Conservation (phyloP, 2,113 vertebrate species). For the Tychaedon coryphoeus region DNA sequence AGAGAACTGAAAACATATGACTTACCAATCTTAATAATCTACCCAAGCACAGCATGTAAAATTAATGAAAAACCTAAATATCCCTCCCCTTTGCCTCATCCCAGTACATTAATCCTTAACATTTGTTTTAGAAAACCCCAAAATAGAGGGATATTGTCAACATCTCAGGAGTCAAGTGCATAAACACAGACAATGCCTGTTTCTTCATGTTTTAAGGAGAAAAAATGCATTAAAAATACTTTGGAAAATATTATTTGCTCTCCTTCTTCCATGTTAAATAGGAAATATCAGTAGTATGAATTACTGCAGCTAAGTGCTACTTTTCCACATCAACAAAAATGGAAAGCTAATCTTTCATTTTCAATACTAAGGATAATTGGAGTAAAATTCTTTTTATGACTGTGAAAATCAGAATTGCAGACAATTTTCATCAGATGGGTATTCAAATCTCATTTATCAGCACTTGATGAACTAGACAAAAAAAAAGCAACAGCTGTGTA, state of each 20-base stretch:
- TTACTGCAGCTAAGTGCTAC: neutral
- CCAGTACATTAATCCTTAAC: neutral
- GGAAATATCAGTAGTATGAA: neutral
- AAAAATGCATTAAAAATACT: neutral
- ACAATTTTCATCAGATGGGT: slow-evolving; percentile 19
- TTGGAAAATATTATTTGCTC: neutral
- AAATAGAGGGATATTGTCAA: neutral
- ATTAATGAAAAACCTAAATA: neutral
- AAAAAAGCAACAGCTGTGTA: neutral
- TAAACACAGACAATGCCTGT: neutral
- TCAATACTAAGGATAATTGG: neutral
- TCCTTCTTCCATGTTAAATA: neutral
- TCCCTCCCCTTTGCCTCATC: neutral
- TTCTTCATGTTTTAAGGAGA: neutral
- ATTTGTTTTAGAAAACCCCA: neutral
- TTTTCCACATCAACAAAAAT: neutral
- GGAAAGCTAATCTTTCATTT: neutral
- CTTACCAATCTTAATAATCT: neutral
- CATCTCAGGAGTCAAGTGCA: neutral
- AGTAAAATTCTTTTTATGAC: neutral
- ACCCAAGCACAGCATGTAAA: neutral
- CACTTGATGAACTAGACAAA: slow-evolving; percentile 7
- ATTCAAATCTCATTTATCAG: slow-evolving; percentile 13
- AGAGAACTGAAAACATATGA: neutral
- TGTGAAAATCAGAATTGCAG: neutral